Conservation (phyloP, 2,113 vertebrate genomes). For the Porphyrio hochstetteri region DNA sequence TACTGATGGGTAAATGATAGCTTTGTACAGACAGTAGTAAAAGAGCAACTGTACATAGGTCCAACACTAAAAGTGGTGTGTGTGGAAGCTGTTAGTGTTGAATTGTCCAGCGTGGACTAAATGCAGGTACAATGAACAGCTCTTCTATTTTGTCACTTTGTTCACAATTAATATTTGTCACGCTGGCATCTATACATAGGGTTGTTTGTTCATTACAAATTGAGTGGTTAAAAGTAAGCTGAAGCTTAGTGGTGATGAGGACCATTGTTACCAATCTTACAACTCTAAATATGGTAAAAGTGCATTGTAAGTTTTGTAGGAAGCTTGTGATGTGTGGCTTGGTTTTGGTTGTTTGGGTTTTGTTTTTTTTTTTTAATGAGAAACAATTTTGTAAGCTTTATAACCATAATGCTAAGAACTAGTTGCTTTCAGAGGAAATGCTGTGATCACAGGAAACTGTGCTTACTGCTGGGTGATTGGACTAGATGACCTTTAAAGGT, state of each 20-base stretch:
- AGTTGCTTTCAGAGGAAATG: not conserved
- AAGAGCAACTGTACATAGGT: not conserved
- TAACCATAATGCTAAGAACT: not conserved
- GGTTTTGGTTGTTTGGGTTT: no score
- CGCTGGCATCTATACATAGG: not conserved
- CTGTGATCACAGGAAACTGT: no score
- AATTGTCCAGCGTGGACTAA: not conserved
- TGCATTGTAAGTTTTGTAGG: not conserved
- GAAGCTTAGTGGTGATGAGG: not conserved
- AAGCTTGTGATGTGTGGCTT: not conserved
- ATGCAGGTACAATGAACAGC: not conserved
- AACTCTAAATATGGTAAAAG: not conserved
- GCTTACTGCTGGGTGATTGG: no score
- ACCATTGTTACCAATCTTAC: not conserved
- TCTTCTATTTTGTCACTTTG: not conserved
- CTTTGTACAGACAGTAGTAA: not conserved
- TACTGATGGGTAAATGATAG: not conserved
- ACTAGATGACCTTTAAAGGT: no score
- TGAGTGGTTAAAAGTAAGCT: not conserved
- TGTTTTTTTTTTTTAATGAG: not conserved
- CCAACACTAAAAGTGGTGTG: not conserved
- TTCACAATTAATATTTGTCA: not conserved
- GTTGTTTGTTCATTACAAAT: not conserved
- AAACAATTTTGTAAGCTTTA: not conserved
- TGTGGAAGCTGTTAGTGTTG: not conserved